Conservation (phyloP, 2,113 vertebrate species). For the Siniperca knerii region DNA sequence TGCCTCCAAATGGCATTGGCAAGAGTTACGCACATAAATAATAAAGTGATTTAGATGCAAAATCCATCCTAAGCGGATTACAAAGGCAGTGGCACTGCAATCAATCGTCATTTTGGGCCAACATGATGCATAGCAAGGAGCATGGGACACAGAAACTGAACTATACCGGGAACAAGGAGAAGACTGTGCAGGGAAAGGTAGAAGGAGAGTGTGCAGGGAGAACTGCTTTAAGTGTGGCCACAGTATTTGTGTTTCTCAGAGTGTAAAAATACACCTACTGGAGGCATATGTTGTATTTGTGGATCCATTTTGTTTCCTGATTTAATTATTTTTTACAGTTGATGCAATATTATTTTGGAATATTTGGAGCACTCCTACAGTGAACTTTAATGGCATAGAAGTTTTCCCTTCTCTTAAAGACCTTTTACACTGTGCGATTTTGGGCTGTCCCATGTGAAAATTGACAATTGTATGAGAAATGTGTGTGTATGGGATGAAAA, state of each 20-base stretch:
- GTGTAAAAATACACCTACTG: neutral
- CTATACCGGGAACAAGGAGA: conserved; percentile 20
- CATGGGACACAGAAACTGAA: conserved; percentile 54
- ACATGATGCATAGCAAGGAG: conserved; percentile 78
- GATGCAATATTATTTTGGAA: neutral
- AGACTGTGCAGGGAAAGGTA: conserved; percentile 30
- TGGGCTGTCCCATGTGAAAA: no score
- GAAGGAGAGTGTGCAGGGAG: conserved; percentile 5
- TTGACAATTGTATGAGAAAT: neutral
- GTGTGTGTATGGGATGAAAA: neutral
- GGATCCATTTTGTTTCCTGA: neutral
- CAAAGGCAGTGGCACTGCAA: conserved; percentile 76
- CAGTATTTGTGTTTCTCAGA: no score
- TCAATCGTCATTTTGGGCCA: conserved; percentile 82
- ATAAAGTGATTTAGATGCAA: conserved; percentile 84
- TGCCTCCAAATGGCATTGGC: conserved; percentile 75
- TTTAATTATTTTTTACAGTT: neutral
- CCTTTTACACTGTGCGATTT: neutral
- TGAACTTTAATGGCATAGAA: neutral
- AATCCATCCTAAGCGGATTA: conserved; percentile 85
- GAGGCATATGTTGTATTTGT: neutral
- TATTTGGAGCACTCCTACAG: neutral
- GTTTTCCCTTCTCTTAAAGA: neutral
- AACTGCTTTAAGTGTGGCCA: conserved; percentile 1
- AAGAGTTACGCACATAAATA: conserved; percentile 81